Conservation (phyloP, 2,888 invertebrate genomes). For the Luffia ferchaultella region DNA sequence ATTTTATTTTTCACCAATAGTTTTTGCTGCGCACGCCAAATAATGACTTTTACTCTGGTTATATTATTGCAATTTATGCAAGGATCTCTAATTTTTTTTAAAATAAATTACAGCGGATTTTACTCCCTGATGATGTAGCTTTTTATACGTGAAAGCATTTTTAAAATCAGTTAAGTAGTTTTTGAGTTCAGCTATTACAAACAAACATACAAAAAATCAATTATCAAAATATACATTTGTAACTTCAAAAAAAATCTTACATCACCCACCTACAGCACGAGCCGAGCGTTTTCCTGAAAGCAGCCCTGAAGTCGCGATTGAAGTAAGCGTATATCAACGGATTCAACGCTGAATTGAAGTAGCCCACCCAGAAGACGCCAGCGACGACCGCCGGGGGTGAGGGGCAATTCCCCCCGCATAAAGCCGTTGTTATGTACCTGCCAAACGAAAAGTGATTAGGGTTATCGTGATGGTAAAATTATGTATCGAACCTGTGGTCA, state of each 20-base stretch:
- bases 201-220: background rate
- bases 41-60: too few species aligned
- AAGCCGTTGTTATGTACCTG: constrained; percentile 86
- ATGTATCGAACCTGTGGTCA: too few species aligned
- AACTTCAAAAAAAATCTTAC: background rate
- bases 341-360: constrained; percentile 96
- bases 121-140: too few species aligned
- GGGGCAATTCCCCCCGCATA: constrained; percentile 80
- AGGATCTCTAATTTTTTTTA: too few species aligned
- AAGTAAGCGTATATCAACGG: constrained; percentile 98
- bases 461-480: constrained; percentile 19
- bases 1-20: too few species aligned
- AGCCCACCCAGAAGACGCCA: constrained; percentile 96
- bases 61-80: too few species aligned
- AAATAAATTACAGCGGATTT: too few species aligned
- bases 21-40: too few species aligned
- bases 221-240: background rate
- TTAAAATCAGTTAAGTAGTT: too few species aligned
- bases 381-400: constrained; percentile 88
- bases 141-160: too few species aligned
- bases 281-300: constrained; percentile 89
- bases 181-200: too few species aligned
- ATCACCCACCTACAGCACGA: constrained; percentile 71
- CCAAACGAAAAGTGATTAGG: constrained; percentile 31
- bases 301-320: constrained; percentile 95